phyloP scores from a whole-genome alignment of 2,113 vertebrate genomes.

The Tor tambroides region DNA sequence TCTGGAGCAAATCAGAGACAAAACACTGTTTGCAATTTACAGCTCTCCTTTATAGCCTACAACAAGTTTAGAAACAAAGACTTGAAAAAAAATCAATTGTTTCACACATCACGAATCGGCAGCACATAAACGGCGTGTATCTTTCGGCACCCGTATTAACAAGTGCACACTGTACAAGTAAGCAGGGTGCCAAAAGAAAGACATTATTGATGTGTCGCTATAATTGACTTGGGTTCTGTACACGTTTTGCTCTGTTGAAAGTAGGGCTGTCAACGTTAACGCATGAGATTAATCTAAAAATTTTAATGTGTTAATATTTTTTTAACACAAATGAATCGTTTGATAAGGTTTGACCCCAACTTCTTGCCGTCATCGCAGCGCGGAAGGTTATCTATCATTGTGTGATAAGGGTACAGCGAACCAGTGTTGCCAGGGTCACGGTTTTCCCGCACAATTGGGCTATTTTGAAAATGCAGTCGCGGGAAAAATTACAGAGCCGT shows the following conservation, averaged over 20 bases:
- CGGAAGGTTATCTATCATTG: no score
- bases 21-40: neutral
- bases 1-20: neutral
- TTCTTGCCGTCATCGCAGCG: no score
- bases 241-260: neutral
- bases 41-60: neutral
- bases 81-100: neutral
- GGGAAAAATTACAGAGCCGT: no score
- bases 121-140: neutral
- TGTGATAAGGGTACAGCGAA: no score
- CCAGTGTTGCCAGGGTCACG: no score
- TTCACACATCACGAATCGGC: neutral
- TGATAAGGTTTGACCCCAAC: no score
- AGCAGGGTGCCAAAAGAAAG: neutral
- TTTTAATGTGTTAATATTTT: no score
- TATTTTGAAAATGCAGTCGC: no score
- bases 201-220: neutral
- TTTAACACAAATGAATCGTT: no score
- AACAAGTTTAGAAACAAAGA: constrained; percentile 11
- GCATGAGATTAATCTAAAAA: no score
- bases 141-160: neutral
- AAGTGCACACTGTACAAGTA: neutral
- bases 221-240: neutral
- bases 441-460: no score
- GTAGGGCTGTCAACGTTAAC: no score